These are phyloP conservation scores for Sapajus apella DNA, from an alignment of 2,113 vertebrate species.

Conservation along the genomic window DNA sequence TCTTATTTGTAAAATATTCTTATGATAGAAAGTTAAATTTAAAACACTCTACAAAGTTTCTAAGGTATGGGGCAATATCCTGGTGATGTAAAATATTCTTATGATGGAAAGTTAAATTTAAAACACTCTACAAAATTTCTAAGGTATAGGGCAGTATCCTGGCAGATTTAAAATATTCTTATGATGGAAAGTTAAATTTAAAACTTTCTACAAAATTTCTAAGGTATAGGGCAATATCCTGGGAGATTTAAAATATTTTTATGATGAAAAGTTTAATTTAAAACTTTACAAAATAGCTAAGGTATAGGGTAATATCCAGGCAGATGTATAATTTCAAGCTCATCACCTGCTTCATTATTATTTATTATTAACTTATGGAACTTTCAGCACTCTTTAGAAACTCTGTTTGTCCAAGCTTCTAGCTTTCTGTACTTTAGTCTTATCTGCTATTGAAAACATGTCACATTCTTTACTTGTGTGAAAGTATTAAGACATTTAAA, in stretches of 20 bases:
- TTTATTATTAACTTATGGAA: neutral
- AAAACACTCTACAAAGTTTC: neutral
- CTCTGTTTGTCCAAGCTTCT: neutral
- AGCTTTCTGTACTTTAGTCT: neutral
- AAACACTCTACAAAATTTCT: neutral
- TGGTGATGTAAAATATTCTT: neutral
- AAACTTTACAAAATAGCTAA: neutral
- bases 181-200: too few relatives aligned
- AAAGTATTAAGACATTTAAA: neutral
- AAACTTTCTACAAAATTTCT: too few relatives aligned
- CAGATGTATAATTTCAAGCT: neutral
- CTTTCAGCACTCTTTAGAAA: neutral
- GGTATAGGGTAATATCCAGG: neutral
- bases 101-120: neutral
- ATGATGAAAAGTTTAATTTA: neutral
- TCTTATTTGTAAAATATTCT: neutral
- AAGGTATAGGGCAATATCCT: too few relatives aligned
- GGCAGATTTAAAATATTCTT: neutral
- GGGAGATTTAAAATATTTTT: neutral
- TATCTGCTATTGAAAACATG: conserved; percentile 6
- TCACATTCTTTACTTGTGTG: neutral
- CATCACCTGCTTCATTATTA: neutral
- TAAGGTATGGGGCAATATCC: neutral
- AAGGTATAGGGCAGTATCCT: neutral
- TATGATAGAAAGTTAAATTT: neutral